Conservation (phyloP, 2,797 vertebrate species). For the Choloepus didactylus region DNA sequence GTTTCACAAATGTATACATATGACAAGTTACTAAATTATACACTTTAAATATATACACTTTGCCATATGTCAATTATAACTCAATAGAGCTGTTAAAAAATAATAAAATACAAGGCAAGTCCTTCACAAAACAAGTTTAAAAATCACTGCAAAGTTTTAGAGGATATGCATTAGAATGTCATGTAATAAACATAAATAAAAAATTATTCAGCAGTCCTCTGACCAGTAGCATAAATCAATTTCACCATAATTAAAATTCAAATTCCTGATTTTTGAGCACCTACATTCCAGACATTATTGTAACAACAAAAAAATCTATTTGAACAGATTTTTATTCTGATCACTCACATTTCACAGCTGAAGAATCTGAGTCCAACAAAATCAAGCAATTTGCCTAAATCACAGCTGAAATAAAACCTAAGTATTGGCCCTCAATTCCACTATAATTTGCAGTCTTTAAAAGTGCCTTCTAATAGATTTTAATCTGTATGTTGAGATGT, state of each 20-base stretch:
- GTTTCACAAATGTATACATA: neutral
- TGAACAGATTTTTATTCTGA: neutral
- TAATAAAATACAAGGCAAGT: neutral
- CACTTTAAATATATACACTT: neutral
- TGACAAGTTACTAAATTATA: neutral
- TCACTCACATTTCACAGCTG: neutral
- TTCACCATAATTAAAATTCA: neutral
- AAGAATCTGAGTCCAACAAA: neutral
- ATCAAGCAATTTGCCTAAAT: neutral
- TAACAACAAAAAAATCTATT: neutral
- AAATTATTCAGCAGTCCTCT: neutral
- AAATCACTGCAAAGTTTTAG: neutral
- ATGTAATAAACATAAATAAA: neutral
- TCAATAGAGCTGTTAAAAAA: neutral
- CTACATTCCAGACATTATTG: neutral
- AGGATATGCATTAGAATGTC: neutral
- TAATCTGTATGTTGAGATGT: neutral
- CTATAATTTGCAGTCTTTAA: neutral
- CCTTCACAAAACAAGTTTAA: neutral
- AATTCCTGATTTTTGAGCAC: constrained; percentile 52
- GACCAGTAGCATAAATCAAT: neutral
- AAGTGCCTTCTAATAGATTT: constrained; percentile 21
- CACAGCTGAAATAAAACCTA: neutral
- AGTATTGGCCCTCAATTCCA: neutral
- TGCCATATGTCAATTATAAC: neutral